Evolutionary conservation across 2,888 invertebrate genomes (phyloP), one percentile per base, ranked within the genome.

Genomic region (Coleophora flavipennella): DNA sequence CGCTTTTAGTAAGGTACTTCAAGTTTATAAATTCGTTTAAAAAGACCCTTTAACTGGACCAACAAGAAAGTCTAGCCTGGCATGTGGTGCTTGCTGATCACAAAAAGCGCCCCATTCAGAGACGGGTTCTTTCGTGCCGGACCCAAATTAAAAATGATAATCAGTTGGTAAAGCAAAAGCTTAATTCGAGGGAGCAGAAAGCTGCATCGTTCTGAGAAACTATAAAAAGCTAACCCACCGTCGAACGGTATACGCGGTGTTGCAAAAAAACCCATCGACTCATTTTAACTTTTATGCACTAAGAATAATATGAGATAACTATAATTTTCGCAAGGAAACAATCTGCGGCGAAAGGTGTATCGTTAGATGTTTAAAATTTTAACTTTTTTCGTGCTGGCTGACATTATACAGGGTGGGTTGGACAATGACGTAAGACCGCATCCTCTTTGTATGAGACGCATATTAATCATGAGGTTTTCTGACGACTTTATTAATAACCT

Each of bases 111-210:
- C 3, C 20, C 20, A 20, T 20, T 20, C 29, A 11, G 4, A 11
- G 29, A 3, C 42, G 47, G 42, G 46, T 40, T 46, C 47, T 46
- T 65, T 59, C 71, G 68, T 70, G 70, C 51, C 55, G 51, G 55
- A 58, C 55, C 55, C 62, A 63, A 70, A 64, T 68, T 71, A 71
- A 67, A 65, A 62, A 69, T 63, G 63, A 66, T 70, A 70, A 72
- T 69, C 62, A 67, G 55, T 61, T 56, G 50, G 20, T 20, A 20
- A 6, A 20, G 20, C 63, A 56, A 67, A 67, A 67, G 69, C 68
- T 66, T 67, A 65, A 67, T 67, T 68, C 67, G 51, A 43, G 56
- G 45, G 46, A 55, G 49, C 55, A 50, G 55, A 53, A 54, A 49
- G 42, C 50, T 40, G 13, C 36, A 51, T 49, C 29, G 10, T 72